phyloP scores from a whole-genome alignment of 2,888 invertebrate species.

The Caenorhabditis japonica region DNA sequence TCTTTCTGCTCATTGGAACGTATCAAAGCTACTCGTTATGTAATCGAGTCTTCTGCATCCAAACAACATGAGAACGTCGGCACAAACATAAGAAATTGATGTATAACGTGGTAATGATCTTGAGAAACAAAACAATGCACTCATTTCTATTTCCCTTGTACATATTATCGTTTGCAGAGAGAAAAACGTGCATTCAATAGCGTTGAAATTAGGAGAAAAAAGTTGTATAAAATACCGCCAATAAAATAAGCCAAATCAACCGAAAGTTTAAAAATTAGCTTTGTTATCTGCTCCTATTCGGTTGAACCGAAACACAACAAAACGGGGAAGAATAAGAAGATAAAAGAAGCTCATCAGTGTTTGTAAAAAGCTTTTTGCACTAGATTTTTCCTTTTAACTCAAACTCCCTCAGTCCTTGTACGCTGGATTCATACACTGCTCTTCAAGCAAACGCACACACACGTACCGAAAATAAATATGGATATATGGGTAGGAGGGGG shows the following conservation, averaged over 20 bases:
- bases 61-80: too few species aligned
- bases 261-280: slow-evolving; percentile 29
- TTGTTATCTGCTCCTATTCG: slow-evolving; percentile 8
- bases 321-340: not conserved
- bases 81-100: too few species aligned
- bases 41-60: too few species aligned
- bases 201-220: slow-evolving; percentile 5
- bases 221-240: not conserved
- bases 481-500: slow-evolving; percentile 20
- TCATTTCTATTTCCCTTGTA: too few species aligned
- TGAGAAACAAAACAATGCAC: too few species aligned
- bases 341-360: slow-evolving; percentile 29
- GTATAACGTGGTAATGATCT: too few species aligned
- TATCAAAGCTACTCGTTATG: too few species aligned
- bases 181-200: slow-evolving; percentile 15
- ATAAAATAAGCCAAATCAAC: slow-evolving; percentile 45
- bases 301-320: not conserved
- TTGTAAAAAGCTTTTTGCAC: slow-evolving; percentile 31
- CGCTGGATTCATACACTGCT: slow-evolving; percentile 14
- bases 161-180: not conserved
- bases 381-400: slow-evolving; percentile 4
- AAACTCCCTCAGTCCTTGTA: slow-evolving; percentile 13
- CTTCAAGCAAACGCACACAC: slow-evolving; percentile 44
- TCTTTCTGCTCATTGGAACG: too few species aligned
- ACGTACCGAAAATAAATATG: slow-evolving; percentile 46